Percentiles rank a stretch among this genome's conserved stretches.
Evolutionary conservation across 2,113 vertebrate genomes (phyloP).

Genomic region (Cinclus mexicanus): DNA sequence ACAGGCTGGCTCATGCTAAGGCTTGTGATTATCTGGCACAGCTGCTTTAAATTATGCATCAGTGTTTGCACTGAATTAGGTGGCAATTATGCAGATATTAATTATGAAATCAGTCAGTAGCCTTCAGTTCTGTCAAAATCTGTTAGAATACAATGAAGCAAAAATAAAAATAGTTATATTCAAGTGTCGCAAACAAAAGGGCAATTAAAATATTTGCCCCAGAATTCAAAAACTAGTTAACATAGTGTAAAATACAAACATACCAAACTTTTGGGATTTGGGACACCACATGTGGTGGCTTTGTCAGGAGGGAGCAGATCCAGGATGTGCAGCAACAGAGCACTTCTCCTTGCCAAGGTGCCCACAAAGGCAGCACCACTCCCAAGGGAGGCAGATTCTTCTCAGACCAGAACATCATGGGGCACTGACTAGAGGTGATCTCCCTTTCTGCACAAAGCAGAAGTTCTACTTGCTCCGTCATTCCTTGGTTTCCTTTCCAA

Average conservation of each 20-base stretch:
- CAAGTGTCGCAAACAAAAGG: background rate
- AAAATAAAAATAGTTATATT: background rate
- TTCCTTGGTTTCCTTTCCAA: background rate
- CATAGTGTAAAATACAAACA: background rate
- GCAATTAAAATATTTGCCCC: background rate
- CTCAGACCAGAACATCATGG: rapidly evolving
- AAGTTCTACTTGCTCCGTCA: background rate
- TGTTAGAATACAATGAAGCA: background rate
- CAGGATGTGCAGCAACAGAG: rapidly evolving
- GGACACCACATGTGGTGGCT: rapidly evolving
- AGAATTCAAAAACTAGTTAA: background rate
- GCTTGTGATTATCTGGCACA: conserved; percentile 46
- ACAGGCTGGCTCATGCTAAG: conserved; percentile 23
- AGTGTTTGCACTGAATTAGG: background rate
- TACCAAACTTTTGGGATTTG: background rate
- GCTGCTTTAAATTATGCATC: conserved; percentile 45
- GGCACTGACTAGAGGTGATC: background rate
- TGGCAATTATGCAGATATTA: conserved; percentile 48
- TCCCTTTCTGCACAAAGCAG: background rate
- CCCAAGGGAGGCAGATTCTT: background rate
- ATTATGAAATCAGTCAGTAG: conserved; percentile 39
- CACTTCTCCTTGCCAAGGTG: background rate
- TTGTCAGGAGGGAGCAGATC: background rate
- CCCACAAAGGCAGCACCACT: rapidly evolving
- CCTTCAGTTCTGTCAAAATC: conserved; percentile 21